These are phyloP conservation scores for Boloria selene DNA, from an alignment of 2,888 invertebrate genomes.

Conservation along the genomic window DNA sequence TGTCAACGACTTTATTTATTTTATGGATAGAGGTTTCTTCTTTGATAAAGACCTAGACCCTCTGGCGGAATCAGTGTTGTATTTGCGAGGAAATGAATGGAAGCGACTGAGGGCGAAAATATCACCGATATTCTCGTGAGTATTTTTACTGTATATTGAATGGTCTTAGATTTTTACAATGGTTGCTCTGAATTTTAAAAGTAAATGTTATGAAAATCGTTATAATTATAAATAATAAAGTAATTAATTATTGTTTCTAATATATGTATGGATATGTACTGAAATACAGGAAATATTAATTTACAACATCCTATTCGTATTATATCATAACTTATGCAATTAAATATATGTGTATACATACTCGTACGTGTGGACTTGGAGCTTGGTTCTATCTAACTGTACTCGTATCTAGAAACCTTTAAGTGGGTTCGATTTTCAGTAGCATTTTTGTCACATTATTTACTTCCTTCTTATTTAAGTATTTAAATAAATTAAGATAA, in stretches of 20 bases:
- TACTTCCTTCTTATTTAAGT: too few species aligned
- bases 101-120: conserved; percentile 70
- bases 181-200: not conserved
- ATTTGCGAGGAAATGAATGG: conserved; percentile 74
- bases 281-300: conserved; percentile 18
- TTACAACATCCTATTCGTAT: conserved; percentile 15
- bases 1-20: conserved; percentile 75
- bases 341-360: not conserved
- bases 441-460: too few species aligned
- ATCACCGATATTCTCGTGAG: conserved; percentile 78
- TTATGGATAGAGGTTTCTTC: conserved; percentile 76
- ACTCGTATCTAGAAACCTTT: not conserved
- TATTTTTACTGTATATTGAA: conserved; percentile 29
- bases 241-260: too few species aligned
- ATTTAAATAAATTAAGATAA: too few species aligned
- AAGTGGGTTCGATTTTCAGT: not conserved
- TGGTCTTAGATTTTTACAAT: not conserved
- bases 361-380: not conserved
- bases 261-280: not conserved
- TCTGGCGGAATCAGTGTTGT: conserved; percentile 71
- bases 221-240: too few species aligned
- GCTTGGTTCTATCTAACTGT: not conserved
- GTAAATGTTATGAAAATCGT: too few species aligned
- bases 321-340: conserved; percentile 14
- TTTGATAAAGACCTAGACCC: conserved; percentile 74